Conservation (phyloP, 2,888 invertebrate species). For the Latheticus oryzae region DNA sequence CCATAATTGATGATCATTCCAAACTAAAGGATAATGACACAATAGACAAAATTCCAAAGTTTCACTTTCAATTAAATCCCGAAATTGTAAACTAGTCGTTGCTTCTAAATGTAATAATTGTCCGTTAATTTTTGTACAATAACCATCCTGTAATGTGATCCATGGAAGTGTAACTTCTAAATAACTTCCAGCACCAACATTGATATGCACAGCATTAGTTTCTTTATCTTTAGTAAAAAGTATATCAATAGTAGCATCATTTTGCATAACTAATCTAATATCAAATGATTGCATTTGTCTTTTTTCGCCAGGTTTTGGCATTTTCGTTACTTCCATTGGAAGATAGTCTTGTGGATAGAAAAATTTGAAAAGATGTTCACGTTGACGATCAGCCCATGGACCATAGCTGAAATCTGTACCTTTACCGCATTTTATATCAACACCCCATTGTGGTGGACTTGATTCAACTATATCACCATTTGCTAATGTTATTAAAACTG, state of each 20-base stretch:
- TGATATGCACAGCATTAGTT: slow-evolving; percentile 97
- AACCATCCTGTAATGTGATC: slow-evolving; percentile 84
- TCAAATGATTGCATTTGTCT: slow-evolving; percentile 93
- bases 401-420: slow-evolving; percentile 97
- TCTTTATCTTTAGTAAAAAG: slow-evolving; percentile 95
- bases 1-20: slow-evolving; percentile 99
- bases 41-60: slow-evolving; percentile 91
- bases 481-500: slow-evolving; percentile 87
- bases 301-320: slow-evolving; percentile 87
- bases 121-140: slow-evolving; percentile 90
- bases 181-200: slow-evolving; percentile 95
- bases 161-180: slow-evolving; percentile 93
- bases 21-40: slow-evolving; percentile 90
- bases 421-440: slow-evolving; percentile 95
- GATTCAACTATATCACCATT: slow-evolving; percentile 95
- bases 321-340: slow-evolving; percentile 81
- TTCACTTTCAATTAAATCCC: slow-evolving; percentile 93
- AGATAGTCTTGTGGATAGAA: slow-evolving; percentile 94
- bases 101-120: slow-evolving; percentile 94
- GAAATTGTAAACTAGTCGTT: slow-evolving; percentile 92
- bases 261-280: slow-evolving; percentile 88
- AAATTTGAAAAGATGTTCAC: slow-evolving; percentile 94
- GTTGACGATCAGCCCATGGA: slow-evolving; percentile 98
- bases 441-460: slow-evolving; percentile 94
- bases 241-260: slow-evolving; percentile 95